Evolutionary conservation across 2,888 invertebrate species (phyloP).

Genomic region (Drosophila ustulata): DNA sequence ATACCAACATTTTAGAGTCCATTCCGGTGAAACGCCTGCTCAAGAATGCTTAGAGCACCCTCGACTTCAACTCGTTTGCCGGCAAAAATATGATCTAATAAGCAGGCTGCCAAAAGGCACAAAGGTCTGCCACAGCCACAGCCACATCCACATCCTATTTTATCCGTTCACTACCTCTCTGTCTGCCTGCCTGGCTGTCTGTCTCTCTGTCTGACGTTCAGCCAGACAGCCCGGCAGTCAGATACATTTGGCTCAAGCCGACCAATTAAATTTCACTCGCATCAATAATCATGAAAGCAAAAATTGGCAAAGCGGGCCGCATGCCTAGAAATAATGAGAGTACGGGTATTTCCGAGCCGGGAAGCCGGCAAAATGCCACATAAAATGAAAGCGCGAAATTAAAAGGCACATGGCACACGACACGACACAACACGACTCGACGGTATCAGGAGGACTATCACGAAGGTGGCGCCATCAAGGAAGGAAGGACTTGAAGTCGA

Average conservation of each 20-base stretch:
- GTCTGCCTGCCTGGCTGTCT: constrained; percentile 1
- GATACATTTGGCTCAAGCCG: constrained; percentile 56
- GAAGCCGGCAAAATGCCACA: constrained; percentile 71
- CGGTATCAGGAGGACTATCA: background rate
- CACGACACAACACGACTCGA: background rate
- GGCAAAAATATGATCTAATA: constrained; percentile 66
- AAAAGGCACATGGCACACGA: constrained; percentile 55
- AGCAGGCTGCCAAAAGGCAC: constrained; percentile 38
- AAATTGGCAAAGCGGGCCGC: constrained; percentile 65
- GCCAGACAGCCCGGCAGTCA: constrained; percentile 21
- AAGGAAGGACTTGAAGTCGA: constrained; percentile 73
- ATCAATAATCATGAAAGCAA: constrained; percentile 83
- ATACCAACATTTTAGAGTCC: constrained; percentile 1
- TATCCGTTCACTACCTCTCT: constrained; percentile 1
- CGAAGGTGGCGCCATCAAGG: constrained; percentile 43
- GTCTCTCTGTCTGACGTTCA: constrained; percentile 13
- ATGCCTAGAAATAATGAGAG: constrained; percentile 39
- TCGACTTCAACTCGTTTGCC: constrained; percentile 47
- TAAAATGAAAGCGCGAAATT: constrained; percentile 75
- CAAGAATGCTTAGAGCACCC: constrained; percentile 21
- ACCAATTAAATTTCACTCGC: constrained; percentile 83
- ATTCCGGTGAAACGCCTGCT: constrained; percentile 9
- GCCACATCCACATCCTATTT: background rate
- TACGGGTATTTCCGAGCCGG: constrained; percentile 38
- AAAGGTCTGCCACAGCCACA: constrained; percentile 11